Evolutionary conservation across 2,888 invertebrate species (phyloP).

Genomic region (Spialia ferax): DNA sequence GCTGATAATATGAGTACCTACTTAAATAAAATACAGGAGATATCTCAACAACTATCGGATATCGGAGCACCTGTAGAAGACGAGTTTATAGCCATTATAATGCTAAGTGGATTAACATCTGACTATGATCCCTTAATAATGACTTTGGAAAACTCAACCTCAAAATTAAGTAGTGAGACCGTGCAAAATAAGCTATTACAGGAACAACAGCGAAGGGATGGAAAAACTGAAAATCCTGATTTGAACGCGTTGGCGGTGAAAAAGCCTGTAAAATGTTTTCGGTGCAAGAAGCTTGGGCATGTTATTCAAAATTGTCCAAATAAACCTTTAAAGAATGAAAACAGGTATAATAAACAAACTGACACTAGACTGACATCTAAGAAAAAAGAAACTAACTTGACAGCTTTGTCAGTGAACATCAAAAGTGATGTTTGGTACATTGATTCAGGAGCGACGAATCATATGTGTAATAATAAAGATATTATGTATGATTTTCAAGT

Average conservation of each 20-base stretch:
- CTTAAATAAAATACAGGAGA: background rate
- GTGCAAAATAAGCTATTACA: background rate
- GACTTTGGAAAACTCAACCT: background rate
- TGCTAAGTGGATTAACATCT: background rate
- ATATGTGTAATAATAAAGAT: constrained; percentile 5
- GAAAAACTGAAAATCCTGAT: background rate
- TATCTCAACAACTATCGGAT: background rate
- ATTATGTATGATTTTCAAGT: constrained; percentile 5
- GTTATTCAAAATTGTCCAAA: background rate
- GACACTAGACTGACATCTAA: background rate
- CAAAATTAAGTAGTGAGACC: background rate
- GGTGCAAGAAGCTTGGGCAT: background rate
- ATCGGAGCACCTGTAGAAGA: background rate
- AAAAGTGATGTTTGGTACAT: constrained; percentile 1
- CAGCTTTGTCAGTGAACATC: constrained; percentile 5
- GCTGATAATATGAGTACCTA: background rate
- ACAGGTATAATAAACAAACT: background rate
- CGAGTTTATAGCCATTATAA: background rate
- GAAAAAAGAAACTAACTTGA: background rate
- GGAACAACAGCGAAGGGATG: background rate
- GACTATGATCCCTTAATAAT: background rate
- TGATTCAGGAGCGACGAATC: constrained; percentile 7
- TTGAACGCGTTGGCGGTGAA: background rate
- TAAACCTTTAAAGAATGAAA: background rate
- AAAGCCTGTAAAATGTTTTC: constrained; percentile 1